Conservation (phyloP, 2,888 invertebrate species). For the Pilophorus perplexus region DNA sequence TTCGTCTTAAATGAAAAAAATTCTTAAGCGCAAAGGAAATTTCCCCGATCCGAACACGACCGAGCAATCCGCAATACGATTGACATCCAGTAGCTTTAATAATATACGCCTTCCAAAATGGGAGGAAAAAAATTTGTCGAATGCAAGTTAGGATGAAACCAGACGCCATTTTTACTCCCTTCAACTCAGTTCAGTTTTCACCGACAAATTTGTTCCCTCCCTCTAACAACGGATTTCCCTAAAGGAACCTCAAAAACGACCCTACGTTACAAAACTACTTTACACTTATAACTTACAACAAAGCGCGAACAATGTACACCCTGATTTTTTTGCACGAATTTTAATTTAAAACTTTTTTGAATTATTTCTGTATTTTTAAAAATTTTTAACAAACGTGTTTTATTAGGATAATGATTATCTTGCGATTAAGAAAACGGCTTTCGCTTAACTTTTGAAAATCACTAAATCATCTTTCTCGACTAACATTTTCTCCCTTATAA, state of each 20-base stretch:
- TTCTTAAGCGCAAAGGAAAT: too few species aligned
- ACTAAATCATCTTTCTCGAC: background rate
- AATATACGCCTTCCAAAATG: too few species aligned
- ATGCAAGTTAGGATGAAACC: too few species aligned
- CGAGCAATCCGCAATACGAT: too few species aligned
- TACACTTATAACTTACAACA: slow-evolving; percentile 8
- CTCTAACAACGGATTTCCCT: background rate
- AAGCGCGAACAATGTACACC: background rate
- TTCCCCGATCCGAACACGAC: too few species aligned
- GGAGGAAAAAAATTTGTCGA: too few species aligned
- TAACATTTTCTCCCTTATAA: too few species aligned
- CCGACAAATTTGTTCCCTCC: background rate
- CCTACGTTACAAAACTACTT: slow-evolving; percentile 1
- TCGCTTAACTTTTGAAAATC: background rate
- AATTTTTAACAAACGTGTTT: background rate
- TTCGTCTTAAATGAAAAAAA: too few species aligned
- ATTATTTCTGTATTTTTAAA: background rate
- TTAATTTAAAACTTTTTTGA: background rate
- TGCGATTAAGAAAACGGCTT: background rate
- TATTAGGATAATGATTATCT: slow-evolving; percentile 10
- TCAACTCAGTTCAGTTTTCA: background rate
- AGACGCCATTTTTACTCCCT: background rate
- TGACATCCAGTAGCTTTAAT: too few species aligned
- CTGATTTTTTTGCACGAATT: background rate
- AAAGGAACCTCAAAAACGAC: background rate